Evolutionary conservation across 2,113 vertebrate genomes (phyloP).

Genomic region (Vicugna pacos): DNA sequence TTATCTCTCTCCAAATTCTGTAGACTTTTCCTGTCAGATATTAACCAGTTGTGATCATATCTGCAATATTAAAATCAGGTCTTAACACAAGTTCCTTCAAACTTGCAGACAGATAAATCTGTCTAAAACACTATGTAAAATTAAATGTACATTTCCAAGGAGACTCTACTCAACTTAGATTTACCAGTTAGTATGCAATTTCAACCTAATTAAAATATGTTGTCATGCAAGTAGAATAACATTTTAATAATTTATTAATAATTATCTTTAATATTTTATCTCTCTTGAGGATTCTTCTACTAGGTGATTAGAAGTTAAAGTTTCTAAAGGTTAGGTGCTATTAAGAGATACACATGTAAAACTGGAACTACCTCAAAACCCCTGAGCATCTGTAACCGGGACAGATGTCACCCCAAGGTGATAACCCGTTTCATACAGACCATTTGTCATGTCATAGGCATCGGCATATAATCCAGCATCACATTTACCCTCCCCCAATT

Average conservation of each 20-base stretch:
- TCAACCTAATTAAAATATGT: constrained; percentile 50
- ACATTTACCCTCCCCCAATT: neutral
- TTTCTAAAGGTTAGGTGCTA: constrained; percentile 8
- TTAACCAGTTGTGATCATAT: neutral
- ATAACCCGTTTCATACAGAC: neutral
- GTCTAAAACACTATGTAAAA: neutral
- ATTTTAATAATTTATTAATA: constrained; percentile 68
- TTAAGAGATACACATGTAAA: neutral
- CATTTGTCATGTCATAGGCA: neutral
- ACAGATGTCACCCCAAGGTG: neutral
- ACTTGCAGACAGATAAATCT: neutral
- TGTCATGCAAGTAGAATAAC: neutral
- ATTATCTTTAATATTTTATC: constrained; percentile 53
- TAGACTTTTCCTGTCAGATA: neutral
- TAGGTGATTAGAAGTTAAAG: neutral
- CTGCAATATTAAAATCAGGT: neutral
- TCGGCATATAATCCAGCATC: neutral
- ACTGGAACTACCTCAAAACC: neutral
- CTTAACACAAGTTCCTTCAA: constrained; percentile 40
- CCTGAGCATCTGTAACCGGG: neutral
- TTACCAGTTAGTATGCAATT: constrained; percentile 20
- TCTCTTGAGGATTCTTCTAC: neutral
- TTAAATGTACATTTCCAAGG: constrained; percentile 26
- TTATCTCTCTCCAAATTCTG: neutral
- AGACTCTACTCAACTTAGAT: constrained; percentile 28